Evolutionary conservation across 2,888 invertebrate genomes (phyloP).

Genomic region (Lepidochrysops patricia): DNA sequence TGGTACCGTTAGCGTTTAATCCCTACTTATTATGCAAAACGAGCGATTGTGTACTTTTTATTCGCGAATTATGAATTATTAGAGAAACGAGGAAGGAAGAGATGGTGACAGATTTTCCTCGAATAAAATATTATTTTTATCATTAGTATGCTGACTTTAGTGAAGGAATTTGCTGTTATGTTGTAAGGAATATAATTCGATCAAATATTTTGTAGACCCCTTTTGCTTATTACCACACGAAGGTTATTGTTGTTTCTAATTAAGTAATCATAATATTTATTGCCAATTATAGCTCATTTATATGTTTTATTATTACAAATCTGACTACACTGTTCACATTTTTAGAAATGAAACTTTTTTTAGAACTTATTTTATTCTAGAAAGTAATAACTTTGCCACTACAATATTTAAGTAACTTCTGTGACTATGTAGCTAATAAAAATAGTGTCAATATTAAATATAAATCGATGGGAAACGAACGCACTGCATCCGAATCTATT

Average conservation of each 20-base stretch:
- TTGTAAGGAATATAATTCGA: no score
- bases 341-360: no score
- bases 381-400: no score
- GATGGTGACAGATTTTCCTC: neutral
- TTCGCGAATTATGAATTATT: neutral
- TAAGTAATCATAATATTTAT: no score
- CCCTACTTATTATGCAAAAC: neutral
- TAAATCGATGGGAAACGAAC: constrained; percentile 21
- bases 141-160: neutral
- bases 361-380: no score
- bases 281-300: no score
- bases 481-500: constrained; percentile 36
- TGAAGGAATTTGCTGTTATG: neutral
- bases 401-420: no score
- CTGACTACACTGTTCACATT: no score
- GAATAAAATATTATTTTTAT: neutral
- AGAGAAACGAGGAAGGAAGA: neutral
- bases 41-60: neutral
- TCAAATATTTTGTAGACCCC: no score
- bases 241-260: no score
- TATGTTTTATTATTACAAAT: no score
- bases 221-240: neutral
- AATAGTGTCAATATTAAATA: constrained; percentile 13
- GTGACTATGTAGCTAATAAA: constrained; percentile 18
- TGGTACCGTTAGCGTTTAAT: constrained; percentile 26